These are phyloP conservation scores for Micromesistius poutassou DNA, from an alignment of 2,797 vertebrate genomes.

Conservation along the genomic window DNA sequence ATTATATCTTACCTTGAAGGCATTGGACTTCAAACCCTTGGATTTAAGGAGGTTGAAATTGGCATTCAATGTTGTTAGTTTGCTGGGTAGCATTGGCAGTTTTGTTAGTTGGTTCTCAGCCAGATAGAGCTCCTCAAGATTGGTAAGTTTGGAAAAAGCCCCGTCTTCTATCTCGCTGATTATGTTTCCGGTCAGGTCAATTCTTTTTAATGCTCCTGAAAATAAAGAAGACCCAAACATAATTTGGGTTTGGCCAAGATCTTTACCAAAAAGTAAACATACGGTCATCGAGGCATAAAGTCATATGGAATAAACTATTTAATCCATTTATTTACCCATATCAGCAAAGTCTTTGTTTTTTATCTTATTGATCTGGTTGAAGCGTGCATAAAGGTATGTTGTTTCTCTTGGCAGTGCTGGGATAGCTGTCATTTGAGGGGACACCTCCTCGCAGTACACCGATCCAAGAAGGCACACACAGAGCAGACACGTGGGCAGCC, in stretches of 20 bases:
- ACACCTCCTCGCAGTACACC: conserved; percentile 89
- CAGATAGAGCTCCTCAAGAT: conserved; percentile 86
- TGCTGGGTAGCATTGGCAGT: conserved; percentile 83
- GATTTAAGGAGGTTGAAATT: conserved; percentile 86
- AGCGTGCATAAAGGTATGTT: conserved; percentile 85
- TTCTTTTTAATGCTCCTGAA: conserved; percentile 84
- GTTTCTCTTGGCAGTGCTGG: conserved; percentile 90
- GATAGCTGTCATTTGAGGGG: conserved; percentile 79
- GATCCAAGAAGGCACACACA: conserved; percentile 91
- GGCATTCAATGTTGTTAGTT: conserved; percentile 79
- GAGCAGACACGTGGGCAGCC: conserved; percentile 87
- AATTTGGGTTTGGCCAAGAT: not conserved
- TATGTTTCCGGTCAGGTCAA: conserved; percentile 86
- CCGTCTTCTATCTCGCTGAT: conserved; percentile 89
- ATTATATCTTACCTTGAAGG: conserved; percentile 79
- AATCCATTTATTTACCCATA: conserved; percentile 73
- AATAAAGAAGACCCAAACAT: conserved; percentile 1
- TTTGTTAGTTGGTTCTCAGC: conserved; percentile 83
- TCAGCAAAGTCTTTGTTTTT: conserved; percentile 83
- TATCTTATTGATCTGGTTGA: conserved; percentile 90
- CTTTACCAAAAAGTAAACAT: not conserved
- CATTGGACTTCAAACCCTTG: conserved; percentile 84
- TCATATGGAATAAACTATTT: not conserved
- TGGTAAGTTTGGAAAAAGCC: conserved; percentile 83
- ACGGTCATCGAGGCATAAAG: not conserved